Base-by-base conservation (phyloP, 2,113 vertebrate genomes). In the Setophaga petechia region DNA sequence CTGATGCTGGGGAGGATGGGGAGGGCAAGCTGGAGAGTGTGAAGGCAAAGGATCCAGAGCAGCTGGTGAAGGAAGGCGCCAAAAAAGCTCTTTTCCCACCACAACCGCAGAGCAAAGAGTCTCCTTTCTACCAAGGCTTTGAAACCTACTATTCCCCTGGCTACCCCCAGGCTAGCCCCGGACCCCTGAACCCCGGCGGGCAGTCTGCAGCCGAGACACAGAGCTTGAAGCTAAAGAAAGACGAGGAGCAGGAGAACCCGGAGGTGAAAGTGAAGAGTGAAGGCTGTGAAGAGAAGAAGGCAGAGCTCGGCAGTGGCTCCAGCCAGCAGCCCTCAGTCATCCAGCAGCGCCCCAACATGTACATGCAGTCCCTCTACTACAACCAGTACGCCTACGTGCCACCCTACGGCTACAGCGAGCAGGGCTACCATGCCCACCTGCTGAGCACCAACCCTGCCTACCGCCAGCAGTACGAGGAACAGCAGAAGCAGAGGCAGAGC, bases 301-400 rank as follows among this genome's bases (percentile, higher is more conserved):
- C 98, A 2, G 99, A 99, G 72, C 96, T 97, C 2, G 49, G 96
- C 16, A 74, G 96, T 31, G 54, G 92, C 76, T 97, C 98, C 61
- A 98, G 98, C 81, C 99, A 99, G 95, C 99, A 99, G 91, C 99
- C 99, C 20, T 99, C 99, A 0, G 99, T 99, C 93, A 99, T 99
- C 93, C 99, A 99, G 95, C 99, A 99, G 89, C 98, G 99, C n/a
- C 98, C 99, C 80, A 99, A 98, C 97, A 99, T 99, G 99, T 99
- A 99, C 97, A 99, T 99, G 99, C 99, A 99, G 90, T 99, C 99
- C 28, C 98, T 99, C 15, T 99, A 99, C 97, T 99, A 99, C 93
- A 99, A 99, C 98, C 99, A 99, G 96, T 99, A 99, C 0, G 98
- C 99, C 80, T 99, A 99, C 0, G 99, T 99, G 37, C 99, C 99